Conservation (phyloP, 2,888 invertebrate genomes). For the Xanthostigma xanthostigma region DNA sequence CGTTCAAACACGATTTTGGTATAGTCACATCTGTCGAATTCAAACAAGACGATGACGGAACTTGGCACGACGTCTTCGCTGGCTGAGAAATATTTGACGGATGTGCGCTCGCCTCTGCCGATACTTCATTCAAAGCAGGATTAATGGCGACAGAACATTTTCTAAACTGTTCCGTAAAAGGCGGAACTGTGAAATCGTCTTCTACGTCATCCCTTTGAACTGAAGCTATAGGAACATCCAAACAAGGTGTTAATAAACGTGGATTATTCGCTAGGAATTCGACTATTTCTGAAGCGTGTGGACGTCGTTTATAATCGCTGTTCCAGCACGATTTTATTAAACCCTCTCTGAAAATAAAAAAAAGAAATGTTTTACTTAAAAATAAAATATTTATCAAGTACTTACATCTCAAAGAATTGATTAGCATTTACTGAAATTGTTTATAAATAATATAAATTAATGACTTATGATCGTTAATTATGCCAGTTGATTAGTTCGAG, state of each 20-base stretch:
- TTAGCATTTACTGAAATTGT: no score
- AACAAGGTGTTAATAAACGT: conserved; percentile 58
- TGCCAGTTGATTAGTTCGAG: no score
- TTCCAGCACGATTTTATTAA: conserved; percentile 72
- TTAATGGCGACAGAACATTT: conserved; percentile 25
- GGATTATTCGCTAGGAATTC: conserved; percentile 67
- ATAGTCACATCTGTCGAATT: no score
- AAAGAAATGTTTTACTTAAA: neutral
- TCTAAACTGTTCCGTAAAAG: conserved; percentile 24
- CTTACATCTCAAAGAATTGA: neutral
- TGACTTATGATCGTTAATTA: no score
- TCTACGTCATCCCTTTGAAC: conserved; percentile 56
- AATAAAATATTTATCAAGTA: neutral
- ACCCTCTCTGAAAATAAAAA: conserved; percentile 39
- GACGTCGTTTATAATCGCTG: conserved; percentile 50
- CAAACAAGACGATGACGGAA: no score
- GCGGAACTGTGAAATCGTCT: conserved; percentile 36
- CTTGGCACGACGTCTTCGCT: no score
- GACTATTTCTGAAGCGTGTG: conserved; percentile 63
- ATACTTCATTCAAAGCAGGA: no score
- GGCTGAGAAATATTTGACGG: no score
- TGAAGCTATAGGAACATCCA: conserved; percentile 60
- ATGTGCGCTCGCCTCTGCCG: no score
- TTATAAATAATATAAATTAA: no score
- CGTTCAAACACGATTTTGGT: no score